phyloP scores from a whole-genome alignment of 2,888 invertebrate species.

The Acleris literana region DNA sequence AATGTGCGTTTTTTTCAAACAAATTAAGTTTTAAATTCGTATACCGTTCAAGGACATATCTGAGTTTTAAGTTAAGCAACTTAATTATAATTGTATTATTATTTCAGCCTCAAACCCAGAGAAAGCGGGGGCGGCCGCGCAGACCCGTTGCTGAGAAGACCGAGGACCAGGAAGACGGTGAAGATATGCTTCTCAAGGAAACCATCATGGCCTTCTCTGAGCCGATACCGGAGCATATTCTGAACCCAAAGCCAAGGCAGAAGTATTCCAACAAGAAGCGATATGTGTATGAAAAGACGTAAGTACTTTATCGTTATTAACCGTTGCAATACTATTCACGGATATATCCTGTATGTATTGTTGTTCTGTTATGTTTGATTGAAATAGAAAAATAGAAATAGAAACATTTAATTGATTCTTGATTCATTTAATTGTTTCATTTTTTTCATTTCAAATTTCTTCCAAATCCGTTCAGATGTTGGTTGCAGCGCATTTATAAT shows the following conservation, averaged over 20 bases:
- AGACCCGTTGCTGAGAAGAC: constrained; percentile 47
- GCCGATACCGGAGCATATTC: constrained; percentile 74
- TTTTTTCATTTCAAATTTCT: too few species aligned
- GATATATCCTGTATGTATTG: too few species aligned
- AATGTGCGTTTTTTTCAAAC: too few species aligned
- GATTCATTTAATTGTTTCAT: too few species aligned
- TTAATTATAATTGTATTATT: not conserved
- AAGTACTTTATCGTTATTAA: constrained; percentile 47
- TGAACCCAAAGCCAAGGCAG: constrained; percentile 74
- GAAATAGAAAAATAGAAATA: too few species aligned
- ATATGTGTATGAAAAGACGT: constrained; percentile 77
- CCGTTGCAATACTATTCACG: not conserved
- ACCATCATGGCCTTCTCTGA: constrained; percentile 78
- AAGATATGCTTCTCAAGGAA: constrained; percentile 76
- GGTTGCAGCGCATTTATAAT: too few species aligned
- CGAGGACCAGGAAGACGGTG: constrained; percentile 56
- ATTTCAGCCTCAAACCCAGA: constrained; percentile 40
- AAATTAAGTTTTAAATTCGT: too few species aligned
- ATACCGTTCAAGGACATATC: too few species aligned
- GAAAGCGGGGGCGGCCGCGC: constrained; percentile 72
- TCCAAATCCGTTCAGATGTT: too few species aligned
- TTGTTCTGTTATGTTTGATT: too few species aligned
- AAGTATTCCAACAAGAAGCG: constrained; percentile 62
- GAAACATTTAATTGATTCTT: too few species aligned
- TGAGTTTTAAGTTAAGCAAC: too few species aligned